phyloP scores from a whole-genome alignment of 1,140 invertebrate genomes.

The Calliopsis andreniformis region DNA sequence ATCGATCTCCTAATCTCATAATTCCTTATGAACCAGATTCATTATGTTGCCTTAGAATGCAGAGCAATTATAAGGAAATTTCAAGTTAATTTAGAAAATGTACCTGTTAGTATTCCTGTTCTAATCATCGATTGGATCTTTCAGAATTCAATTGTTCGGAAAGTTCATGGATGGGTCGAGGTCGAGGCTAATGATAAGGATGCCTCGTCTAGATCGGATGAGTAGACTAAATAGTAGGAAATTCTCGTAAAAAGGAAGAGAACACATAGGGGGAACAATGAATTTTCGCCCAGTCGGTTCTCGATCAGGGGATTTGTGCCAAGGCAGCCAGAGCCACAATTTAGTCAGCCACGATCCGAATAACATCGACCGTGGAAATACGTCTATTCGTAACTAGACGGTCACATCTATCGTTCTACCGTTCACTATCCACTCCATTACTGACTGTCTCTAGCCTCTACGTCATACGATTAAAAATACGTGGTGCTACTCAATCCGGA shows the following conservation, averaged over 20 bases:
- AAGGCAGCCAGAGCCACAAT: slow-evolving; percentile 30
- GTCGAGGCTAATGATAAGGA: not conserved
- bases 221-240: not conserved
- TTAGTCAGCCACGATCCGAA: slow-evolving; percentile 13
- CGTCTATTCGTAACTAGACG: slow-evolving; percentile 45
- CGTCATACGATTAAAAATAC: slow-evolving; percentile 46
- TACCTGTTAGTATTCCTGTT: not conserved
- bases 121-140: not conserved
- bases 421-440: slow-evolving; percentile 17
- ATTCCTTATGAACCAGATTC: too few species aligned
- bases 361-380: slow-evolving; percentile 47
- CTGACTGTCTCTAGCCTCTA: slow-evolving; percentile 11
- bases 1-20: too few species aligned
- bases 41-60: not conserved
- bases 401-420: slow-evolving; percentile 36
- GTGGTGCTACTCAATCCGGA: slow-evolving; percentile 1
- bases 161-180: not conserved
- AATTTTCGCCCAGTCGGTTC: slow-evolving; percentile 7
- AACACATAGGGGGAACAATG: not conserved
- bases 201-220: not conserved
- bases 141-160: slow-evolving; percentile 2
- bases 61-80: not conserved
- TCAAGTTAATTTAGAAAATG: not conserved
- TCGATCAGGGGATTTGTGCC: slow-evolving; percentile 32
- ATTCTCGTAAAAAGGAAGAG: not conserved